Evolutionary conservation across 2,113 vertebrate species (phyloP), one percentile per base, ranked within the genome.

Genomic region (Catharus minimus): DNA sequence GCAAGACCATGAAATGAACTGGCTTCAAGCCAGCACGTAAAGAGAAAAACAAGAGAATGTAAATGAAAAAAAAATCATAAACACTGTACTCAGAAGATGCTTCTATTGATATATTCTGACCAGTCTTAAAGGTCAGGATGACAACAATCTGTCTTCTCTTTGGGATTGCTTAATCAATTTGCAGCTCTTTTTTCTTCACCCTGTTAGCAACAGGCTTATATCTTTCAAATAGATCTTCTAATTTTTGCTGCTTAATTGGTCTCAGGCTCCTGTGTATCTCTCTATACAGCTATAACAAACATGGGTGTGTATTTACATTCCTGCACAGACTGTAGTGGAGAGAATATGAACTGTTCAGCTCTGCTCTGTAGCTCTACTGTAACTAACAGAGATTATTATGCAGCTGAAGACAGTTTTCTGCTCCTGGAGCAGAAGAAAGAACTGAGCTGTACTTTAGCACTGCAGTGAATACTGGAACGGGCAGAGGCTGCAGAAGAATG

Each of bases 1-100:
- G 66, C 84, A 96, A 90, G 88, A 86, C 82, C 89, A 96, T 95
- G 94, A 96, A 96, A 96, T 94, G 89, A 95, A 95, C 90, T 96
- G 94, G 92, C 94, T 88, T 26, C 39, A 74, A 88, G 88, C 94
- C 95, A 96, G 64, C 6, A 82, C 0, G 11, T 77, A 93, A 93
- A 78, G 41, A 81, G 55, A 56, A 86, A 85, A 91, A 71, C 62
- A 90, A 88, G 74, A 94, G 73, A 95, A 91, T 78, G 92, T 75
- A 96, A 95, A 91, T 85, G 90, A 84, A 87, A 95, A 85, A 94
- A 96, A 93, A 95, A 6, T 62, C 69, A 91, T 62, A 82, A 75
- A 65, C 58, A 75, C 28, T 66, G 21, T 81, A 83, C 27, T 69
- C 49, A 85, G 58, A 95, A 88, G 84, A 93, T 57, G 58, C n/a